Base-by-base conservation (phyloP, 2,888 invertebrate genomes). In the Dryobota labecula region DNA sequence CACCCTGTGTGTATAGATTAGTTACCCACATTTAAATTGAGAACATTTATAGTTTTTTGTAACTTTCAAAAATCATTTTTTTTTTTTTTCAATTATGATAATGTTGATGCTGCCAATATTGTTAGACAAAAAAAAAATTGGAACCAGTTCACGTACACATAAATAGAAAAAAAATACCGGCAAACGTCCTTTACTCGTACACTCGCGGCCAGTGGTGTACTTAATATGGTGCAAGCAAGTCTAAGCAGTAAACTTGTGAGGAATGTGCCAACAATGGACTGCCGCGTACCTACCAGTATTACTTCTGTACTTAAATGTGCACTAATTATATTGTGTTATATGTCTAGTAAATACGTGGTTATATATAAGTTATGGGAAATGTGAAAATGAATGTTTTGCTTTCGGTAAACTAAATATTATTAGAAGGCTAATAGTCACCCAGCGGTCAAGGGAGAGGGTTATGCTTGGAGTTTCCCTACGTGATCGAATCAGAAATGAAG, bases 191-290 rank as follows among this genome's bases (percentile, higher is more conserved):
- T 76, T 49, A 36, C n/a, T 7, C 11, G 58, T 76, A 81, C 49
- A 63, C 9, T 76, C 77, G 63, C 58, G 70, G 18, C 18, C 62
- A 63, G 57, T 76, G 60, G 77, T 61, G 27, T 78, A 36, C 8
- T 5, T 36, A 36, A 81, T 81, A 78, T 47, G 82, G 77, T n/a
- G 27, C 70, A 41, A 75, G 53, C 54, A 30, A 62, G 62, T 63
- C 33, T 73, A 47, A 47, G 83, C 49, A 67, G 61, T 81, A 54
- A 83, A 84, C 64, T 76, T 60, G 70, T 45, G 79, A 53, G 81
- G 84, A 84, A 84, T 84, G 84, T 64, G 72, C 63, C 66, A 76
- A 85, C 84, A 83, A 83, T 80, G 65, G 65, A 45, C 73, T 83
- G 85, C 83, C 85, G 83, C 81, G 66, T 85, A 36, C 81, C 62